These are phyloP conservation scores for Drosophila meridionalis DNA, from an alignment of 2,888 invertebrate genomes.

Conservation along the genomic window DNA sequence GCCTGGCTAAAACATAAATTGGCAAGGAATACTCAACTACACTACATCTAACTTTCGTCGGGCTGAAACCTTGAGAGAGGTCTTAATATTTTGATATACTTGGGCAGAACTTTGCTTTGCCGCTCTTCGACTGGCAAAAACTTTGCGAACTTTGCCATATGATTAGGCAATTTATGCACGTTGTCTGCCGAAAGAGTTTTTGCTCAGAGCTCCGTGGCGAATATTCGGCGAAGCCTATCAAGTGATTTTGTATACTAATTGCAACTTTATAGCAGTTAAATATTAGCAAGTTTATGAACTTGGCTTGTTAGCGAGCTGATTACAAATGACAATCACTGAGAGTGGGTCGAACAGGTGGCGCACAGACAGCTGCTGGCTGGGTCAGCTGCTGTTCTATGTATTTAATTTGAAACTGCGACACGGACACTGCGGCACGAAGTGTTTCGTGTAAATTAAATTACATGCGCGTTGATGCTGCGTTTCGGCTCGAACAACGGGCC, in stretches of 20 bases:
- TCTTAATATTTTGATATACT: not conserved
- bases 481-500: constrained; percentile 22
- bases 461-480: constrained; percentile 54
- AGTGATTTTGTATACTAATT: constrained; percentile 21
- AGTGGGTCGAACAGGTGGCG: constrained; percentile 48
- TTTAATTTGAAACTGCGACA: constrained; percentile 78
- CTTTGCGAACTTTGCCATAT: constrained; percentile 16
- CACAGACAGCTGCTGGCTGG: constrained; percentile 1
- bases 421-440: constrained; percentile 72
- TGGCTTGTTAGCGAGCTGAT: constrained; percentile 26
- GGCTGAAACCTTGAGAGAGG: not conserved
- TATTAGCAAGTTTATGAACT: constrained; percentile 46
- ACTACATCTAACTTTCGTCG: not conserved
- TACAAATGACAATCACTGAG: constrained; percentile 41
- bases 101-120: not conserved
- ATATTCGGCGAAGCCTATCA: constrained; percentile 29
- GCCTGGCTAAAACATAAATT: not conserved
- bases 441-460: constrained; percentile 75
- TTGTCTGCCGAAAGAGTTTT: constrained; percentile 6
- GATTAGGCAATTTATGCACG: constrained; percentile 16
- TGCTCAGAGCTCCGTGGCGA: constrained; percentile 7
- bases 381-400: constrained; percentile 54
- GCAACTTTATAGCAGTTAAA: constrained; percentile 29
- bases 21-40: not conserved
- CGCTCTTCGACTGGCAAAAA: not conserved